Base-by-base conservation (phyloP, 2,797 vertebrate genomes). In the Champsocephalus esox region DNA sequence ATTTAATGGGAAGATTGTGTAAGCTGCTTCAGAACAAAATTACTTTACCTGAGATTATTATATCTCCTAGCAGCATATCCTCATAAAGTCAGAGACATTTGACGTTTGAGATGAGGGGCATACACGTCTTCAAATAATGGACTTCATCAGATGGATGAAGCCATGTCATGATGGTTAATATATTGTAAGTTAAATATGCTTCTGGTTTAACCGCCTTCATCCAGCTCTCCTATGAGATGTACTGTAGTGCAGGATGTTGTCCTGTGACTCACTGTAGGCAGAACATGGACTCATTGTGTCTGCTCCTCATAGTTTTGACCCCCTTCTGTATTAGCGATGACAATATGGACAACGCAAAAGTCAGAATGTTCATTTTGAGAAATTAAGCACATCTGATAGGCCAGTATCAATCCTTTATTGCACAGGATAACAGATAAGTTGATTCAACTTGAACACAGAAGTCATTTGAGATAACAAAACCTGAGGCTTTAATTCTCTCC, bases 21-120 rank as follows among this genome's bases (percentile, higher is more conserved):
- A 19, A 67, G 67, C 51, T 41, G 44, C 59, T 14, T 5, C 48
- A 38, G 60, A 62, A 45, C 56, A 66, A 52, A 81, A 83, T 76
- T 4, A 72, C 60, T 73, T 60, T 70, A 80, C 67, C 66, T 72
- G 28, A 68, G 56, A 83, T 70, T 24, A 60, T 79, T 50, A 49
- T 41, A 43, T 61, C 67, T 64, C 54, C 44, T 55, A 56, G 62
- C 51, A 21, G 32, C 55, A 13, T 13, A 12, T 64, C 48, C 55
- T 54, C 17, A 43, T 67, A 9, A 68, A 46, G 68, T 4, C 24
- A 2, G 38, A 60, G 43, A 59, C 57, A 16, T 61, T 49, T 50
- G 34, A 3, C 51, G 12, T 59, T 7, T 14, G 38, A 65, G 51
- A 43, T 0, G 44, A 62, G 49, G 60, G 58, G 32, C 0, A 1